Conservation (phyloP, 2,888 invertebrate species). For the Mesorhabditis sp. region DNA sequence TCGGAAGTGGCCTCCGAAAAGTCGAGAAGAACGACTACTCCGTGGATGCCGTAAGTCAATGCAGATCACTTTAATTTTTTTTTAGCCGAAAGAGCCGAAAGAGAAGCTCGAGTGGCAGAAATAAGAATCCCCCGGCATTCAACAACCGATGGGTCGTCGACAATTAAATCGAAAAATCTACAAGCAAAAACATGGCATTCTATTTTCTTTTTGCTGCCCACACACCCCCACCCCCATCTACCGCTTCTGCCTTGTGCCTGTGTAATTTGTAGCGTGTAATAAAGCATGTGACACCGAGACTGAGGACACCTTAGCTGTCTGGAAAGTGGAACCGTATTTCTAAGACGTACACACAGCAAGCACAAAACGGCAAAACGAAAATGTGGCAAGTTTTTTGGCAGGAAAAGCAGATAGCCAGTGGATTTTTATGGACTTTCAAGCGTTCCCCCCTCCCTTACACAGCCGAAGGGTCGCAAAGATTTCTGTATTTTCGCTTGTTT, state of each 20-base stretch:
- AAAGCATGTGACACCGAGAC: not conserved
- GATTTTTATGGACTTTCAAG: no score
- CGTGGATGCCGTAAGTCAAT: constrained; percentile 38
- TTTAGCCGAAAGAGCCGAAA: not conserved
- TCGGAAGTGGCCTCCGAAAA: constrained; percentile 53
- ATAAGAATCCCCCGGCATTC: not conserved
- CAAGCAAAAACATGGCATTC: no score
- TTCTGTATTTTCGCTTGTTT: no score
- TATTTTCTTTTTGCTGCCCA: not conserved
- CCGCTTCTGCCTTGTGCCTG: not conserved
- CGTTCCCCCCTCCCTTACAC: no score
- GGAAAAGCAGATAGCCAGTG: no score
- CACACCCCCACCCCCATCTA: not conserved
- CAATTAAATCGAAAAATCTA: no score
- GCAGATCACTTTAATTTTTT: not conserved
- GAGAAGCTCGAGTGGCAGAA: not conserved
- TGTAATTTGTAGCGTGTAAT: not conserved
- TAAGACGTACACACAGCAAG: no score
- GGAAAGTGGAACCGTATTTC: no score
- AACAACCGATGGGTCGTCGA: not conserved
- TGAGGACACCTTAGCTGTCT: no score
- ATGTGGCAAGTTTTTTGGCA: no score
- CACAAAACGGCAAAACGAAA: no score
- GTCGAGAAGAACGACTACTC: constrained; percentile 55
- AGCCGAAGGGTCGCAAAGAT: no score